Base-by-base conservation (phyloP, 2,113 vertebrate species). In the Mustela lutreola region DNA sequence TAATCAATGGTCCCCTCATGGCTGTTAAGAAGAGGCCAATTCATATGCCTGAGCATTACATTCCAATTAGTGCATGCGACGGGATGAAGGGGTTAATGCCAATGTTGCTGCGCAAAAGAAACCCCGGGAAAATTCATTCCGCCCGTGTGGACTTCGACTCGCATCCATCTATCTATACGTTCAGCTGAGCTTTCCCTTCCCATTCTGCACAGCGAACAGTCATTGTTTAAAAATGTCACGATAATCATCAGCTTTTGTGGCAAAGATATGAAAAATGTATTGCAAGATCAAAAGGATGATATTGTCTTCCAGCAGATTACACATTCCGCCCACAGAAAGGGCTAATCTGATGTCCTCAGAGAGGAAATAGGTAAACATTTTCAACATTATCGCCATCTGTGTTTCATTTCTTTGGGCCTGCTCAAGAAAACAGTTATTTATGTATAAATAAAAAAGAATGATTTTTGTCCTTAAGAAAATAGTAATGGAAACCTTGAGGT, bases 191-290 rank as follows among this genome's bases (percentile, higher is more conserved):
- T 31, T 71, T 95, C 96, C 91, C 80, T 86, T 89, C 42, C 36
- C 67, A 71, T 89, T 83, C 96, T 39, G 50, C 62, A 63, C 11
- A 0, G 82, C 0, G 73, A 97, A 89, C 89, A 96, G 94, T 85
- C 98, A 97, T 97, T 98, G 97, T 98, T 98, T 98, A 97, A 98
- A 97, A 97, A 97, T 96, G 96, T 96, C 97, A 97, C 5, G 83
- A 98, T 97, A 97, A 97, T 92, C 92, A 98, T 97, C 97, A 97
- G 93, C 92, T 96, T 97, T 97, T 96, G 97, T 19, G 9, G 95
- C 91, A 96, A 95, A 98, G 97, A 98, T 98, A 97, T 98, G 45
- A 89, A 96, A 95, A 98, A 91, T 80, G 3, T 15, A 80, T 78
- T 89, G 83, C 95, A 98, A 97, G 95, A 97, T 96, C 94, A 93